Percentiles rank a stretch among this genome's conserved stretches.
Evolutionary conservation across 1,140 invertebrate species (phyloP).

Genomic region (Prorops nasuta): DNA sequence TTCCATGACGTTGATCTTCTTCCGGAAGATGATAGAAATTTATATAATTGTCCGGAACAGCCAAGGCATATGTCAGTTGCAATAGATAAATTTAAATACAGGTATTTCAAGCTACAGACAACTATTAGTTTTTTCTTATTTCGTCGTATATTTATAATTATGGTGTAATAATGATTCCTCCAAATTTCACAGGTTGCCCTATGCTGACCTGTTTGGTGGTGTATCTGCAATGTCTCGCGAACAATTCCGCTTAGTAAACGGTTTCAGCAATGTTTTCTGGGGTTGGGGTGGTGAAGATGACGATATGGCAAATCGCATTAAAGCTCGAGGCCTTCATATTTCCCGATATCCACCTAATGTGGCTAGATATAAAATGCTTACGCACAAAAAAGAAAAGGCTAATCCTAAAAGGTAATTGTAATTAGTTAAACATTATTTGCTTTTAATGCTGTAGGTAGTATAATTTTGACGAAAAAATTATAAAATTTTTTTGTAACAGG

Average conservation of each 20-base stretch:
- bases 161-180: too few species aligned
- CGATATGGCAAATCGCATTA: constrained; percentile 85
- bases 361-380: constrained; percentile 88
- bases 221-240: constrained; percentile 80
- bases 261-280: constrained; percentile 90
- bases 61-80: constrained; percentile 95
- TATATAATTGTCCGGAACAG: constrained; percentile 87
- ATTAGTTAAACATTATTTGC: not conserved
- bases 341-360: constrained; percentile 83
- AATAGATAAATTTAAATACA: constrained; percentile 85
- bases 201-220: constrained; percentile 84
- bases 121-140: not conserved
- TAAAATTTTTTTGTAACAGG: constrained; percentile 55
- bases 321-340: constrained; percentile 76
- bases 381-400: constrained; percentile 83
- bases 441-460: not conserved
- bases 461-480: not conserved
- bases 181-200: constrained; percentile 73
- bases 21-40: constrained; percentile 87
- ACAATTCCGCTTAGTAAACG: constrained; percentile 82
- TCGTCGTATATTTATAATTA: too few species aligned
- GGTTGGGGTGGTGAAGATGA: constrained; percentile 94
- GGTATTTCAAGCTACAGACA: constrained; percentile 62
- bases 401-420: constrained; percentile 78
- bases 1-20: constrained; percentile 96